Base-by-base conservation (phyloP, 2,113 vertebrate species). In the Steatornis caripensis region DNA sequence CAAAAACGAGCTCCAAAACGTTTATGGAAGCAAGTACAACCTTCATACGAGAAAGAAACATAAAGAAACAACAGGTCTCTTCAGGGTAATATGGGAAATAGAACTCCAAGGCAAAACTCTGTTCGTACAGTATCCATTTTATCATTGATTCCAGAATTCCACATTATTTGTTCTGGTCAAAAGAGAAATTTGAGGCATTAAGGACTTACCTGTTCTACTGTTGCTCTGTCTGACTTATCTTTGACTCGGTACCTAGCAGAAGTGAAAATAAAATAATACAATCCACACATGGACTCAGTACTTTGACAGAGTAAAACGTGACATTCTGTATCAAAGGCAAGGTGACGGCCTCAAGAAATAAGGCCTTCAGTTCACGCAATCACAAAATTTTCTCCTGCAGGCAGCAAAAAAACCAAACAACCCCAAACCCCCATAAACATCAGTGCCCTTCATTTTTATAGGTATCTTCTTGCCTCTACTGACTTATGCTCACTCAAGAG, bases 211-310 rank as follows among this genome's bases (percentile, higher is more conserved):
- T 99, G 99, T 86, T 99, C 99, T 18, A 99, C 99, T 6, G 99
- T 99, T 82, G 99, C 99, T 97, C 99, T 97, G 92, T 99, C 99
- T 6, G 99, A 98, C 93, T 99, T 99, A 97, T 99, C 99, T 97
- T 99, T 99, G 89, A 99, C 98, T 75, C 99, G 98, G 97, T 98
- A 99, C 98, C 99, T 99, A 97, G 87, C 43, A 87, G 62, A 93
- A 95, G 71, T 39, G 41, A 93, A 96, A 95, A 95, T 3, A 68
- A 58, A 78, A 43, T 11, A 0, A 65, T 21, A 82, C 10, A 46
- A 34, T 26, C 46, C 34, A 68, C 15, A 6, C 6, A 54, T 0
- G 4, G 57, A 27, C 27, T 78, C 4, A 1, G 30, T 32, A 43
- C 34, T 68, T 51, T 18, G 15, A 43, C 60, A 91, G 11, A 84